phyloP scores from a whole-genome alignment of 2,113 vertebrate species.

The Microtus pennsylvanicus region DNA sequence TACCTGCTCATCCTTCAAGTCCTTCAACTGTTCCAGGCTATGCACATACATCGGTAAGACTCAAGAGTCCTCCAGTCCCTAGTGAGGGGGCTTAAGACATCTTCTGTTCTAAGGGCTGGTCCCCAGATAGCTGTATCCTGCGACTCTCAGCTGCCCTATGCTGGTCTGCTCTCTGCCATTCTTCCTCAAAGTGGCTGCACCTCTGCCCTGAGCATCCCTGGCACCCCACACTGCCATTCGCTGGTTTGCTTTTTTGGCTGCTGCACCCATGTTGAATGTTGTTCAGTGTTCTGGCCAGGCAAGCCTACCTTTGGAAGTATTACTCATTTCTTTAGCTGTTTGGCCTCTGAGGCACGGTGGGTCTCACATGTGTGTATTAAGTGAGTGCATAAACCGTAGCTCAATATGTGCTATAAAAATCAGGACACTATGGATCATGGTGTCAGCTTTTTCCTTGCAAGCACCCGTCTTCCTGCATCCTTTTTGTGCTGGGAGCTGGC shows the following conservation, averaged over 20 bases:
- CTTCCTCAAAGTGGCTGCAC: fast-evolving
- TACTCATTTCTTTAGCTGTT: background rate
- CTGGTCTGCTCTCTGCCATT: background rate
- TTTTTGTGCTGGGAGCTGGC: background rate
- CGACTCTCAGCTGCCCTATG: background rate
- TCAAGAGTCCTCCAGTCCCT: background rate
- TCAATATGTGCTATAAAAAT: slow-evolving; percentile 25
- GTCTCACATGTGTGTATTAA: background rate
- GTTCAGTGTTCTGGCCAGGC: background rate
- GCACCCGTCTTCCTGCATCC: background rate
- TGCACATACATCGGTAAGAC: background rate
- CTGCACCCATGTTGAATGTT: background rate
- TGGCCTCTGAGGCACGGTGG: background rate
- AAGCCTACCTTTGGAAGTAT: background rate
- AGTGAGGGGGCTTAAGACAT: background rate
- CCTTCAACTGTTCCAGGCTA: background rate
- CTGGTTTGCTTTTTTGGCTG: background rate
- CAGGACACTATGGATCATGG: background rate
- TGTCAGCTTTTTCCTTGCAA: background rate
- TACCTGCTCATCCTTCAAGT: background rate
- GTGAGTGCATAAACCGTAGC: background rate
- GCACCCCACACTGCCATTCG: background rate
- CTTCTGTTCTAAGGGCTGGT: background rate
- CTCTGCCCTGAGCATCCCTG: fast-evolving
- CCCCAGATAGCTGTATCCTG: background rate